These are phyloP conservation scores for Capitulum mitella DNA, from an alignment of 2,888 invertebrate genomes.

Conservation along the genomic window DNA sequence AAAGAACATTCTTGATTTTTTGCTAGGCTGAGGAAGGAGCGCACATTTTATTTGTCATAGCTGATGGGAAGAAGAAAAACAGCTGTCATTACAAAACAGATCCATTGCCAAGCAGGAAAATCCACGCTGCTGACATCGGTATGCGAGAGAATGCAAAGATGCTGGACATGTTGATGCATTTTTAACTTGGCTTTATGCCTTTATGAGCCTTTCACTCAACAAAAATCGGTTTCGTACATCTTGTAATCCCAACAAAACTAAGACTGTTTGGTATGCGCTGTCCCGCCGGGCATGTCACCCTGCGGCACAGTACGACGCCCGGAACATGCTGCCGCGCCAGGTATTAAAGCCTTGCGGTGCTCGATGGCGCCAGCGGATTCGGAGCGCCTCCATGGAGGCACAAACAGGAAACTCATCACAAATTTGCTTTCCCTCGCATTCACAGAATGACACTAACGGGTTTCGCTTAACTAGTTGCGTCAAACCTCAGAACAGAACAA, in stretches of 20 bases:
- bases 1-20: too few species aligned
- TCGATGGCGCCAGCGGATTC: background rate
- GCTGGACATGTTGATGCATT: background rate
- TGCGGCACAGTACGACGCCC: background rate
- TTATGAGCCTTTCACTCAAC: background rate
- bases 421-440: conserved; percentile 15
- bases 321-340: too few species aligned
- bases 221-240: background rate
- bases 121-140: too few species aligned
- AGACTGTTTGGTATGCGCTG: background rate
- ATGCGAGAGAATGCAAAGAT: conserved; percentile 3
- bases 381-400: background rate
- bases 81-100: too few species aligned
- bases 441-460: background rate
- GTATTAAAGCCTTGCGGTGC: background rate
- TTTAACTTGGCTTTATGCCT: background rate
- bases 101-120: too few species aligned
- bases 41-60: too few species aligned
- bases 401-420: background rate
- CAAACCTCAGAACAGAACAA: too few species aligned
- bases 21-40: too few species aligned
- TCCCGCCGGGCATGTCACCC: background rate
- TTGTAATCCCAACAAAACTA: too few species aligned
- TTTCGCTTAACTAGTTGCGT: too few species aligned
- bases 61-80: too few species aligned